A percentile compares a stretch with the other conserved stretches of the same genome.
Conservation (phyloP, 1,140 invertebrate genomes). For the Asobara japonica region DNA sequence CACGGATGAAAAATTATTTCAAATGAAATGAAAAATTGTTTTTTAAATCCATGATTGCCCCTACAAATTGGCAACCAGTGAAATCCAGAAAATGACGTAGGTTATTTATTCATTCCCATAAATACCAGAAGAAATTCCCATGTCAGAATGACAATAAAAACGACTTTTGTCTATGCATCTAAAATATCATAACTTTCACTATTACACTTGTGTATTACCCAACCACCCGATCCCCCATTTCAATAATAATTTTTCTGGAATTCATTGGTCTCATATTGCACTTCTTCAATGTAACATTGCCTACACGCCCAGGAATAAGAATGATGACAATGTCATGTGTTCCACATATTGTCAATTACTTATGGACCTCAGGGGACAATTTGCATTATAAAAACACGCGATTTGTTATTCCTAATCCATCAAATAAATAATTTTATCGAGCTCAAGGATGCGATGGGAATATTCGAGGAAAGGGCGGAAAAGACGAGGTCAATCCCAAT, state of each 20-base stretch:
- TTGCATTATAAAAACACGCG: background rate
- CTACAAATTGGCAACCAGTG: too few species aligned
- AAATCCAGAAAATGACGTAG: too few species aligned
- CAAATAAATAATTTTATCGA: background rate
- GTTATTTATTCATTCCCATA: background rate
- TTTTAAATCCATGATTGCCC: too few species aligned
- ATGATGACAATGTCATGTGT: constrained; percentile 13
- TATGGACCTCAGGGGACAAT: constrained; percentile 3
- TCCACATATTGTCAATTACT: constrained; percentile 2
- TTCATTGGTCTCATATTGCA: background rate
- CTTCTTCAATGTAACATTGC: background rate
- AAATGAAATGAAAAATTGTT: too few species aligned
- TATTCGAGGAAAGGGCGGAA: too few species aligned
- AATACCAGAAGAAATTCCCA: background rate
- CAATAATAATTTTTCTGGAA: background rate
- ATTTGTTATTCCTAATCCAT: background rate
- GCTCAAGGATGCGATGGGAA: too few species aligned
- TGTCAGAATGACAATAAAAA: background rate
- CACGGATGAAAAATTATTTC: too few species aligned
- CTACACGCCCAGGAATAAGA: background rate
- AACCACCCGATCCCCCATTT: background rate
- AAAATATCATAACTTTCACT: constrained; percentile 18
- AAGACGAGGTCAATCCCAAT: too few species aligned
- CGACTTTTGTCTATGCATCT: constrained; percentile 13
- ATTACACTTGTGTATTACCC: background rate